Conservation (phyloP, 92 coral and sea anemone species). For the Plumapathes pennacea region DNA sequence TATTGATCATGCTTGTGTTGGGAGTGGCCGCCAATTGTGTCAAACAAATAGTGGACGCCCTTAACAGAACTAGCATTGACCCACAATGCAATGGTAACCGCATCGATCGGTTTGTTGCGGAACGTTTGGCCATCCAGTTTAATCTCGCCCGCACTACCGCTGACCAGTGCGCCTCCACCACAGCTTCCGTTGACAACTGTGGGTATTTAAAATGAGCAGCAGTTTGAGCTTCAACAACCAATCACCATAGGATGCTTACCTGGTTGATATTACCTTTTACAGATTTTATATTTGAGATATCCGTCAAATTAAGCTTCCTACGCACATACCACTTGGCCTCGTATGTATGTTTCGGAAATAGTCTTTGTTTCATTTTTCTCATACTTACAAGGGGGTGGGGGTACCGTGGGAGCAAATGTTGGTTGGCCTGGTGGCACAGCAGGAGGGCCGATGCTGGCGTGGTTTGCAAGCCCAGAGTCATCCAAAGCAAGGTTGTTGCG, state of each 20-base stretch:
- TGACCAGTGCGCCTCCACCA: constrained; percentile 79
- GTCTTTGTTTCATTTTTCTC: too few species aligned
- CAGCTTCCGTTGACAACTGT: constrained; percentile 87
- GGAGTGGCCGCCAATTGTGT: constrained; percentile 95
- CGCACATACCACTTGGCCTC: too few species aligned
- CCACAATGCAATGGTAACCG: constrained; percentile 90
- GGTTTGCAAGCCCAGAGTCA: constrained; percentile 88
- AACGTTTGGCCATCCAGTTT: constrained; percentile 89
- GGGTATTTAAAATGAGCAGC: too few species aligned
- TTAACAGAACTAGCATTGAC: constrained; percentile 74
- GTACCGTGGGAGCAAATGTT: constrained; percentile 51
- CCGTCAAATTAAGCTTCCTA: too few species aligned
- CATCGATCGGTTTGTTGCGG: constrained; percentile 94
- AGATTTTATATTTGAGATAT: too few species aligned
- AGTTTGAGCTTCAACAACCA: too few species aligned
- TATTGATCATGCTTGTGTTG: constrained; percentile 92
- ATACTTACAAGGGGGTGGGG: constrained; percentile 64
- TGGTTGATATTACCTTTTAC: too few species aligned
- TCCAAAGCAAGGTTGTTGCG: constrained; percentile 59
- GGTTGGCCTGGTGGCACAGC: constrained; percentile 60
- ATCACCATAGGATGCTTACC: too few species aligned
- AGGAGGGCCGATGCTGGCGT: constrained; percentile 66
- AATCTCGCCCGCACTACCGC: constrained; percentile 78
- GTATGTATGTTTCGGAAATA: too few species aligned
- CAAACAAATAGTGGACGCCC: constrained; percentile 79